These are phyloP conservation scores for Spodoptera litura DNA, from an alignment of 1,140 invertebrate genomes.

Conservation along the genomic window DNA sequence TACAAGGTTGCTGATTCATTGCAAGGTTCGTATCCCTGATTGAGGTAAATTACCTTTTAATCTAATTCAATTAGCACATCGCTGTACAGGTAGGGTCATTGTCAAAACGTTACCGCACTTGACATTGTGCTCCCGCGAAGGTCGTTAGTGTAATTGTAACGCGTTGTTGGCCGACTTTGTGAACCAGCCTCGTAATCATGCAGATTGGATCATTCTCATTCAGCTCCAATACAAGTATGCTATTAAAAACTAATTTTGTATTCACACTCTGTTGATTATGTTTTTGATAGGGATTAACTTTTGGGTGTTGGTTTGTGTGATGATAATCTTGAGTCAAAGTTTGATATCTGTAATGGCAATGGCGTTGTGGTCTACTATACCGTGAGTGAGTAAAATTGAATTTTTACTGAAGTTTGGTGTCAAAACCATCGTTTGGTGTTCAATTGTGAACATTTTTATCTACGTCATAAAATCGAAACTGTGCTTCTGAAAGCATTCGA, in stretches of 20 bases:
- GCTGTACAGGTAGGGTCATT: constrained; percentile 29
- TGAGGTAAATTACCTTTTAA: not conserved
- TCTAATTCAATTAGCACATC: constrained; percentile 1
- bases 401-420: too few relatives aligned
- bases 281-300: constrained; percentile 1
- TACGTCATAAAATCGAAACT: too few relatives aligned
- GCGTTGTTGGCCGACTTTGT: constrained; percentile 34
- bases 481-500: too few relatives aligned
- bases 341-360: too few relatives aligned
- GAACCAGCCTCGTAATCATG: constrained; percentile 19
- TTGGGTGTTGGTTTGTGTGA: constrained; percentile 1
- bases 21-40: too few relatives aligned
- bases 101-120: constrained; percentile 39
- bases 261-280: constrained; percentile 2
- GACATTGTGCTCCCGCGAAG: constrained; percentile 38
- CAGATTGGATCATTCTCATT: constrained; percentile 41
- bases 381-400: too few relatives aligned
- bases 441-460: too few relatives aligned
- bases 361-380: too few relatives aligned
- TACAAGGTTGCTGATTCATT: too few relatives aligned
- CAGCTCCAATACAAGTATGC: constrained; percentile 2
- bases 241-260: constrained; percentile 12
- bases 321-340: not conserved
- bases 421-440: too few relatives aligned
- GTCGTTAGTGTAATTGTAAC: constrained; percentile 37